phyloP scores from a whole-genome alignment of 1,140 invertebrate genomes.

The Drosophila funebris region DNA sequence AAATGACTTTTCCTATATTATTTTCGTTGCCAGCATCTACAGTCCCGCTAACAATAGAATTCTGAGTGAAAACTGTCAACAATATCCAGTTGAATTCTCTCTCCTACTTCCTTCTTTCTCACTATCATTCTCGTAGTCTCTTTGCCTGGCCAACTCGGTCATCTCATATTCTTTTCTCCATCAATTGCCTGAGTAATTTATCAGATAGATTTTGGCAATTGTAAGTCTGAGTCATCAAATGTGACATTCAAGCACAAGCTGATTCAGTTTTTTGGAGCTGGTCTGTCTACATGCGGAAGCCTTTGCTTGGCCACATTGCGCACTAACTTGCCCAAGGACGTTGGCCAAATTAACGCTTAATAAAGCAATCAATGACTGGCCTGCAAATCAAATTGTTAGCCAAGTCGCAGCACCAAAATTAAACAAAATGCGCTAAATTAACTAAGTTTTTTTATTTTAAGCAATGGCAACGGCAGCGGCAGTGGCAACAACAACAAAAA shows the following conservation, averaged over 20 bases:
- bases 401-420: slow-evolving; percentile 59
- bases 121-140: too few species aligned
- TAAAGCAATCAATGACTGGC: slow-evolving; percentile 72
- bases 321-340: slow-evolving; percentile 57
- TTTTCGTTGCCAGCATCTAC: too few species aligned
- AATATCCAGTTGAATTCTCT: too few species aligned
- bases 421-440: slow-evolving; percentile 78
- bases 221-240: slow-evolving; percentile 16
- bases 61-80: too few species aligned
- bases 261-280: background rate
- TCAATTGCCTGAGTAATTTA: too few species aligned
- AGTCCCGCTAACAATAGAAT: too few species aligned
- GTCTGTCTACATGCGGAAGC: slow-evolving; percentile 50
- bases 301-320: slow-evolving; percentile 40
- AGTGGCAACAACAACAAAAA: background rate
- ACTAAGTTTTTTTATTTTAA: slow-evolving; percentile 64
- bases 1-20: background rate
- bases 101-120: too few species aligned
- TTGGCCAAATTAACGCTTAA: slow-evolving; percentile 69
- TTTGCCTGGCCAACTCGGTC: too few species aligned
- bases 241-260: slow-evolving; percentile 27
- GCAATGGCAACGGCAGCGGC: slow-evolving; percentile 48
- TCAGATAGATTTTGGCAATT: background rate
- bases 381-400: slow-evolving; percentile 77
- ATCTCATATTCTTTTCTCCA: too few species aligned